Evolutionary conservation across 1,140 invertebrate genomes (phyloP), one percentile per base, ranked within the genome.

Genomic region (Trichonephila clavipes): DNA sequence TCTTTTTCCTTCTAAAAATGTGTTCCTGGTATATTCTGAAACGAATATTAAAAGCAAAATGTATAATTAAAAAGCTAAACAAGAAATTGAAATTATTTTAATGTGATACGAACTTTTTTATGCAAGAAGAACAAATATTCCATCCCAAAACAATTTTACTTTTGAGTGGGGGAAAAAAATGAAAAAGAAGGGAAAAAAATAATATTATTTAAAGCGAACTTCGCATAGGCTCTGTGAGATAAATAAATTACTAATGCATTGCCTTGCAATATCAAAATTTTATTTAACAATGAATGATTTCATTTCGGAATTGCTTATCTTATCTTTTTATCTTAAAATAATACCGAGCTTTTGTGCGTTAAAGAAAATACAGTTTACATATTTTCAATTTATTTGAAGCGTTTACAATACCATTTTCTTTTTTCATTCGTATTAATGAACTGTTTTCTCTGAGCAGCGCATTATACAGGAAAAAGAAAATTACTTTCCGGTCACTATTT

Each of bases 381-480:
- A 64, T 83, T 91, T 91, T 91, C 90, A 91, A 91, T 91, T 90
- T 91, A 91, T 64, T 82, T 83, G 44, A 91, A 85, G 34, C 59
- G 51, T 58, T 90, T 91, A 61, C 77, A 82, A 83, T 62, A 64
- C 59, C 72, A 77, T 64, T 91, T 62, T 69, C 19, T 89, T 91
- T 91, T 81, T 59, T 28, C 81, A 16, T 51, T 61, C 81, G 14
- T 77, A 77, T 90, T 81, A 90, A 90, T 88, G 87, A 88, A 88
- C 87, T 51, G 62, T 88, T 69, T 88, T 59, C 34, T 87, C 85
- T 34, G 85, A 40, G 82, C 85, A 64, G n/a, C 28, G 61, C 62
- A 88, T 88, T 62, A 88, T 66, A 58, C 82, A 28, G 3, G 34
- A 28, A 88, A 69, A 88, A 81, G 81, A 85, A 85, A 91, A 91